Evolutionary conservation across 2,888 invertebrate species (phyloP).

Genomic region (Drosophila hawaiiensis): DNA sequence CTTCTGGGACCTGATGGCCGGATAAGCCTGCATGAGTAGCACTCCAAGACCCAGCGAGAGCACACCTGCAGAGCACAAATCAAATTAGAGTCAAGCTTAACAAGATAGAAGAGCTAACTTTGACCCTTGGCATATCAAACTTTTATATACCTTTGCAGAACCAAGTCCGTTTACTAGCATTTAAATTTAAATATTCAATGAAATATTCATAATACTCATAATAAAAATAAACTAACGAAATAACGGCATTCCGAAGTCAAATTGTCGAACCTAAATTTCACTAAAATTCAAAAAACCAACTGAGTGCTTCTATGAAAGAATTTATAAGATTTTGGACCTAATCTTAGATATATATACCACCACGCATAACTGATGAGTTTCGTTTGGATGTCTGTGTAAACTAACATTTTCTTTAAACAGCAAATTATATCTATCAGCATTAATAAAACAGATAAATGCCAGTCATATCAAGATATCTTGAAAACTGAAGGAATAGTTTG

Average conservation of each 20-base stretch:
- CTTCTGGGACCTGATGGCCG: conserved; percentile 68
- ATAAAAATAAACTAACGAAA: neutral
- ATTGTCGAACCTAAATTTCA: neutral
- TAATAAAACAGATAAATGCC: neutral
- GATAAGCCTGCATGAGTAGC: conserved; percentile 75
- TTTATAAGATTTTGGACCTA: neutral
- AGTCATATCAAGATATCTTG: neutral
- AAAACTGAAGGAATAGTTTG: neutral
- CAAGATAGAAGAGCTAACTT: neutral
- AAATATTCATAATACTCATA: neutral
- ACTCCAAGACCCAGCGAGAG: conserved; percentile 79
- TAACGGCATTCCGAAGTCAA: neutral
- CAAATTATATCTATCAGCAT: neutral
- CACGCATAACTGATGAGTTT: neutral
- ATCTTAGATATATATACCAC: neutral
- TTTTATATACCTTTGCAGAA: neutral
- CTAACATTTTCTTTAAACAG: neutral
- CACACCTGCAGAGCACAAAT: conserved; percentile 63
- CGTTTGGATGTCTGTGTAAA: neutral
- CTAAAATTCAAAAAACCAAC: neutral
- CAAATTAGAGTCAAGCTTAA: neutral
- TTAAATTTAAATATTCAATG: neutral
- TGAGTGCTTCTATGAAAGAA: neutral
- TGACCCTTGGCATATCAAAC: neutral
- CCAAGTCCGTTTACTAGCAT: neutral